phyloP scores from a whole-genome alignment of 2,113 vertebrate genomes.

The Tringa solitaria region DNA sequence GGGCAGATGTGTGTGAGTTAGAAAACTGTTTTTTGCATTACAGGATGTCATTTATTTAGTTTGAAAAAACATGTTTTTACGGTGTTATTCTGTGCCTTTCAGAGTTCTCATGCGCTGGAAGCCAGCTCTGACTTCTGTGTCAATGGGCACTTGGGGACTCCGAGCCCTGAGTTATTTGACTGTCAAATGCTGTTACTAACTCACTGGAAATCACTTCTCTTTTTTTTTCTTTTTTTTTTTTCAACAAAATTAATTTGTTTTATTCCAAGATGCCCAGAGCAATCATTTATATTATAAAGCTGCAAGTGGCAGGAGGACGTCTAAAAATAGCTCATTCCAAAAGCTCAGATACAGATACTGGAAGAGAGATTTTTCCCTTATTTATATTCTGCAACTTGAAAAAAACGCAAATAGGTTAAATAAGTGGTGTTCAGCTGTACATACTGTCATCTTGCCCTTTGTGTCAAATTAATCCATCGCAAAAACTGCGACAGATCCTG shows the following conservation, averaged over 20 bases:
- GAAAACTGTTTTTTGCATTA: constrained; percentile 51
- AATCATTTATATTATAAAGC: constrained; percentile 19
- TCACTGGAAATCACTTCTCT: not conserved
- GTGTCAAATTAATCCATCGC: not conserved
- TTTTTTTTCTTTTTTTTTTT: not conserved
- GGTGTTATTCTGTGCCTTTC: not conserved
- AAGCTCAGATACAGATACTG: not conserved
- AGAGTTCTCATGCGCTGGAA: constrained; percentile 26
- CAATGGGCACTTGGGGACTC: constrained; percentile 50
- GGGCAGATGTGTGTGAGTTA: constrained; percentile 31
- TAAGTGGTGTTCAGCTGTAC: accelerated
- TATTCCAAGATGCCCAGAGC: constrained; percentile 4
- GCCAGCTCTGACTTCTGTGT: constrained; percentile 43
- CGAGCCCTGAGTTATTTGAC: not conserved
- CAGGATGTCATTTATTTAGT: constrained; percentile 66
- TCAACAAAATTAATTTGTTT: constrained; percentile 33
- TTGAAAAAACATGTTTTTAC: constrained; percentile 40
- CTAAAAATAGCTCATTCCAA: constrained; percentile 26
- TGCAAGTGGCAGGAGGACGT: constrained; percentile 13
- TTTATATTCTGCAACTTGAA: not conserved
- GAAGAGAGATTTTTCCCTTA: not conserved
- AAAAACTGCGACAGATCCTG: not conserved
- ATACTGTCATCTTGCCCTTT: not conserved
- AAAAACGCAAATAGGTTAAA: not conserved
- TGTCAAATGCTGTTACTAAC: constrained; percentile 29